Evolutionary conservation across 1,140 invertebrate species (phyloP), one percentile per base, ranked within the genome.

Genomic region (Diorhabda carinulata): DNA sequence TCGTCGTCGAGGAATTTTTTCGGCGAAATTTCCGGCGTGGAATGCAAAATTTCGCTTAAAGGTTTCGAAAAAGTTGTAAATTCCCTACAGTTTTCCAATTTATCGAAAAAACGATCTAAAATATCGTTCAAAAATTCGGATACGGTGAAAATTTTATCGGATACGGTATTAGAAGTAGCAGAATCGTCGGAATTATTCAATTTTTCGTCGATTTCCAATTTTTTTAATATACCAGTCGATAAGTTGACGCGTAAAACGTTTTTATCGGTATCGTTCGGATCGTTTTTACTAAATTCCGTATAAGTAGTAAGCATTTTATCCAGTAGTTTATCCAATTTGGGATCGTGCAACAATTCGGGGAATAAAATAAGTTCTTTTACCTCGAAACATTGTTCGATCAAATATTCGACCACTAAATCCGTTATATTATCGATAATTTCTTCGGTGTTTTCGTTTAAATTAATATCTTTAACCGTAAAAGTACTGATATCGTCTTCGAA

Each of bases 91-190:
- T 6, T 57, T 52, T 72, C 71, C 7, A 76, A n/a, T 44, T 59
- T 64, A 43, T 72, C 60, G 68, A 81, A 81, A 61, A 81, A 80
- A 4, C 66, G 64, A 70, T 81, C 78, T 52, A 81, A 71, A 42
- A 81, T 72, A 59, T 79, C 76, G 2, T 78, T 77, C 3, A 81
- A 41, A 69, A 79, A 79, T 57, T 81, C 79, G 4, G 75, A 74
- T 56, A 79, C 75, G 5, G 69, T 75, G 68, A 79, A 80, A 3
- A 78, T 61, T 62, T 77, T 78, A 61, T 81, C 76, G 0, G 76
- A 76, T 52, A 77, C 64, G 25, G 69, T 72, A 3, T 67, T 43
- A 7, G 67, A 68, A 61, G 59, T 68, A 61, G 70, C 63, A 8
- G 70, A 68, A 8, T 72, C 64, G 10, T 67, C 47, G 3, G 68